Evolutionary conservation across 2,113 vertebrate genomes (phyloP).

Genomic region (Oriolus oriolus): DNA sequence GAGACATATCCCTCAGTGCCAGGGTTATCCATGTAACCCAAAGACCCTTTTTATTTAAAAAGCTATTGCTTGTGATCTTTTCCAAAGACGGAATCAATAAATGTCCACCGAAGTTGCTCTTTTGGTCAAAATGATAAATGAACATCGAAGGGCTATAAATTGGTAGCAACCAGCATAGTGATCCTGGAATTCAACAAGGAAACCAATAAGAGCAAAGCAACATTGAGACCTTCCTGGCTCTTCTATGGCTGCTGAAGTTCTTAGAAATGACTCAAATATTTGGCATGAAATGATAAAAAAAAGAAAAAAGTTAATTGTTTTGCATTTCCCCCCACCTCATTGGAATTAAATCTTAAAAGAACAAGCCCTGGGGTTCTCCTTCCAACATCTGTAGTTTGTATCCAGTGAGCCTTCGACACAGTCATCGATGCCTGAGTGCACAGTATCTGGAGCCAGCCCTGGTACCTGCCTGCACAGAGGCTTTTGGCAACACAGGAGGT

Average conservation of each 20-base stretch:
- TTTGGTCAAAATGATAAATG: conserved; percentile 63
- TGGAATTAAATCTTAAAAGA: background rate
- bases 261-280: background rate
- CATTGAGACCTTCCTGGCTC: background rate
- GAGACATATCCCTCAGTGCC: background rate
- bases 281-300: background rate
- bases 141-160: conserved; percentile 24
- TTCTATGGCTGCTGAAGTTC: background rate
- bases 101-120: conserved; percentile 42
- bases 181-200: conserved; percentile 34
- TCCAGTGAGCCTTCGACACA: background rate
- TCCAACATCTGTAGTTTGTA: background rate
- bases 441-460: background rate
- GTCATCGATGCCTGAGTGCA: background rate
- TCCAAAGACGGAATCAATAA: conserved; percentile 60
- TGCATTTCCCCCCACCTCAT: background rate
- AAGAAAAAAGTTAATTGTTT: background rate
- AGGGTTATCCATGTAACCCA: conserved; percentile 48
- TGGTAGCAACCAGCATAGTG: background rate
- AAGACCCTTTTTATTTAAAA: conserved; percentile 55
- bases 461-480: background rate
- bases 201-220: background rate
- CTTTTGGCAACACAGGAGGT: background rate
- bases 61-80: conserved; percentile 51
- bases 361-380: background rate